These are phyloP conservation scores for Augiades crinisus DNA, from an alignment of 2,888 invertebrate species.

Conservation along the genomic window DNA sequence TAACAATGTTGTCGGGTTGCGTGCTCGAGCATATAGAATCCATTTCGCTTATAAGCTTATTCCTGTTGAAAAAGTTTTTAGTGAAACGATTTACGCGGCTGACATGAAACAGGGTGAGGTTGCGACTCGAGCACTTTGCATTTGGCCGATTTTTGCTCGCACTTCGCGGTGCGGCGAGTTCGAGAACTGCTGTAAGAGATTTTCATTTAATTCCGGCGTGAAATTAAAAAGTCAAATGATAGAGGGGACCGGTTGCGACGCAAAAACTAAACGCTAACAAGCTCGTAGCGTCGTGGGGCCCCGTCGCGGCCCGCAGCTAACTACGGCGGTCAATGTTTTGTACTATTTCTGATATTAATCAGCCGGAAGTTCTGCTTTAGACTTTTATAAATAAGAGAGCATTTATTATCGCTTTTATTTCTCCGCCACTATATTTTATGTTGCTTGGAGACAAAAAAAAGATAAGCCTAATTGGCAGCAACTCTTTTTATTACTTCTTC, in stretches of 20 bases:
- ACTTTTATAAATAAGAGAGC: not conserved
- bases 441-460: too few species aligned
- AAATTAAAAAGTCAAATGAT: slow-evolving; percentile 30
- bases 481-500: too few species aligned
- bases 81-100: slow-evolving; percentile 1
- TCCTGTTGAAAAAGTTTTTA: slow-evolving; percentile 1
- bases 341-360: slow-evolving; percentile 12
- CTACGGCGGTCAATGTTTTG: slow-evolving; percentile 23
- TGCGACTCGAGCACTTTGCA: not conserved
- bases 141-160: not conserved
- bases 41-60: slow-evolving; percentile 8
- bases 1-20: slow-evolving; percentile 5
- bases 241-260: slow-evolving; percentile 3
- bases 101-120: not conserved
- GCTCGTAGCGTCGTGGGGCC: slow-evolving; percentile 26
- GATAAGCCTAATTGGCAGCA: too few species aligned
- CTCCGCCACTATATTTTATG: not conserved
- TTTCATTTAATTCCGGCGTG: slow-evolving; percentile 19
- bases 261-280: slow-evolving; percentile 28
- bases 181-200: not conserved
- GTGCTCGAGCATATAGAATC: not conserved
- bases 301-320: slow-evolving; percentile 24
- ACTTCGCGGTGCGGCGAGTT: not conserved
- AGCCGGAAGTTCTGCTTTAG: slow-evolving; percentile 4
- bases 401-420: not conserved